A percentile compares a stretch with the other conserved stretches of the same genome.
Conservation (phyloP, 53 echinoderm and acorn worm genomes). For the Crossaster papposus region DNA sequence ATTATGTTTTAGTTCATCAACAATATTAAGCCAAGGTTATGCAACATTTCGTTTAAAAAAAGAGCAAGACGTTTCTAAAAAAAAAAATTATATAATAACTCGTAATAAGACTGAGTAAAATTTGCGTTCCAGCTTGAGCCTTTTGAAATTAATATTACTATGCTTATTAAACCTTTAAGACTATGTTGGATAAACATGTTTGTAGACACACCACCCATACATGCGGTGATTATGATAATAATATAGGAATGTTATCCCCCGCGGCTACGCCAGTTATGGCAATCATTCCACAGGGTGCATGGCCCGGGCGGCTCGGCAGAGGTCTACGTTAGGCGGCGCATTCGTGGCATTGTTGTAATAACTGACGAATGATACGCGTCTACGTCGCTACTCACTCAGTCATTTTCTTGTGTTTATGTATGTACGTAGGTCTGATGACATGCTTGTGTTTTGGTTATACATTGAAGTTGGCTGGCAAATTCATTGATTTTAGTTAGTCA, state of each 20-base stretch:
- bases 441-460: neutral
- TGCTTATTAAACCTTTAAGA: neutral
- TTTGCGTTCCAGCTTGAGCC: too few relatives aligned
- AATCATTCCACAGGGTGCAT: slow-evolving; percentile 40
- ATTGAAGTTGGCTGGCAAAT: neutral
- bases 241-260: slow-evolving; percentile 38
- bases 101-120: too few relatives aligned
- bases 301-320: slow-evolving; percentile 10
- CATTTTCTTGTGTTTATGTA: slow-evolving; percentile 22
- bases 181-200: neutral
- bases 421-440: neutral
- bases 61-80: too few relatives aligned
- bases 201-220: neutral
- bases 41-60: too few relatives aligned
- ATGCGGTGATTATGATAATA: slow-evolving; percentile 24
- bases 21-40: too few relatives aligned
- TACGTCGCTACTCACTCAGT: neutral
- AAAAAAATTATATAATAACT: too few relatives aligned
- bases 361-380: slow-evolving; percentile 42
- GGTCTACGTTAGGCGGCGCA: slow-evolving; percentile 1
- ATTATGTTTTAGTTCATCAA: too few relatives aligned
- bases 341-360: slow-evolving; percentile 55
- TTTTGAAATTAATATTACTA: too few relatives aligned
- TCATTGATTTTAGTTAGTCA: neutral
- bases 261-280: slow-evolving; percentile 52